phyloP scores from a whole-genome alignment of 2,888 invertebrate species.

The Sminthurides aquaticus region DNA sequence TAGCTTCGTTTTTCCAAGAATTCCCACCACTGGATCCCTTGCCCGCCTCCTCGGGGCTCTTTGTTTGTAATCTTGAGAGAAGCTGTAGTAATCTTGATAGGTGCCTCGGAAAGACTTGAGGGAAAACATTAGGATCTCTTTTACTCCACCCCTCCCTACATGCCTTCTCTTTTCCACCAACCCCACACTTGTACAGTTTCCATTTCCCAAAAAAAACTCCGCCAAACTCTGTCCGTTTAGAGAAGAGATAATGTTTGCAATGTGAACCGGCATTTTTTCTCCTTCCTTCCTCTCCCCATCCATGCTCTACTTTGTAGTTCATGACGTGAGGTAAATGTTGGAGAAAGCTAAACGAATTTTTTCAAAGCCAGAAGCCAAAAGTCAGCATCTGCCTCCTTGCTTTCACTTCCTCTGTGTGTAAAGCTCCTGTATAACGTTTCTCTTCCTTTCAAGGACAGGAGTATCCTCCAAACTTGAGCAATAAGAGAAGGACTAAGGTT shows the following conservation, averaged over 20 bases:
- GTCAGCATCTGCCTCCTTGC: background rate
- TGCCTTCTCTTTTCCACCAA: too few relatives aligned
- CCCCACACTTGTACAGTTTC: too few relatives aligned
- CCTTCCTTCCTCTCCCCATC: background rate
- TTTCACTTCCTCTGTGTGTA: background rate
- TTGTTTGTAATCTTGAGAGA: too few relatives aligned
- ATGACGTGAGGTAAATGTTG: background rate
- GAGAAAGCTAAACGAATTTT: background rate
- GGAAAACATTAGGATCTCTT: too few relatives aligned
- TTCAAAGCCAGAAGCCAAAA: background rate
- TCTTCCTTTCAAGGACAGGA: background rate
- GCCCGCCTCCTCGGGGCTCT: too few relatives aligned
- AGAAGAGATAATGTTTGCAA: too few relatives aligned
- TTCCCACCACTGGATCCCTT: background rate
- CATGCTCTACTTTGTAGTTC: background rate
- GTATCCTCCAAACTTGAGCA: background rate
- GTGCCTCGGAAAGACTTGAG: too few relatives aligned
- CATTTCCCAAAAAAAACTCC: too few relatives aligned
- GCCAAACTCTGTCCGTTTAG: too few relatives aligned
- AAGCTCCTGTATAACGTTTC: background rate
- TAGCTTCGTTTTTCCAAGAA: conserved; percentile 2
- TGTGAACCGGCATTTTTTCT: conserved; percentile 1
- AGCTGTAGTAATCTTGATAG: too few relatives aligned
- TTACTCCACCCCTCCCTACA: too few relatives aligned
- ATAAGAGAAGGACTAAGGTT: background rate